Base-by-base conservation (phyloP, 2,888 invertebrate genomes). In the Xestobium rufovillosum region DNA sequence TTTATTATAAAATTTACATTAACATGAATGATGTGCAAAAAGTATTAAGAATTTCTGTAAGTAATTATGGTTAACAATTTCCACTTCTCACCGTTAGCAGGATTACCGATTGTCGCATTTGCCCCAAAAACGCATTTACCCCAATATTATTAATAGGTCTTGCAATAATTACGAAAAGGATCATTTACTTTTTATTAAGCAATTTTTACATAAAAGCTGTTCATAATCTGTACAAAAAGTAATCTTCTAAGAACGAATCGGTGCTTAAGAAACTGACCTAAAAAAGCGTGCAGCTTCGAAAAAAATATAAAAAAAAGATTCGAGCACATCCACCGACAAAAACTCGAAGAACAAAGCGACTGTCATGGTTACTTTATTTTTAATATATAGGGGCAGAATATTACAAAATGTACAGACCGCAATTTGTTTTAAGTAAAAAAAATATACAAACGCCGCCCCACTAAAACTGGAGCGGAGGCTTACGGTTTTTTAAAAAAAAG, bases 101-200 rank as follows among this genome's bases (percentile, higher is more conserved):
- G n/a, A n/a, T n/a, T n/a, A n/a, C n/a, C n/a, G n/a, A n/a, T n/a
- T n/a, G n/a, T n/a, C n/a, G n/a, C n/a, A n/a, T n/a, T n/a, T n/a
- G n/a, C n/a, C n/a, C n/a, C n/a, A n/a, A n/a, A n/a, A n/a, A n/a
- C n/a, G n/a, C n/a, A n/a, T n/a, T n/a, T n/a, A n/a, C n/a, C n/a
- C n/a, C n/a, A n/a, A n/a, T n/a, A n/a, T n/a, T n/a, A n/a, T n/a
- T n/a, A n/a, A n/a, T n/a, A n/a, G n/a, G n/a, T n/a, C n/a, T n/a
- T n/a, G n/a, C n/a, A n/a, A n/a, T n/a, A n/a, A n/a, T n/a, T n/a
- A n/a, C n/a, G n/a, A n/a, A n/a, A n/a, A n/a, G n/a, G n/a, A n/a
- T n/a, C n/a, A n/a, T n/a, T n/a, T n/a, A n/a, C n/a, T n/a, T 63
- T 60, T 61, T 59, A 61, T 62, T 61, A 63, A 65, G 64, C 64